phyloP scores from a whole-genome alignment of 2,888 invertebrate genomes.

The Tiphia femorata region DNA sequence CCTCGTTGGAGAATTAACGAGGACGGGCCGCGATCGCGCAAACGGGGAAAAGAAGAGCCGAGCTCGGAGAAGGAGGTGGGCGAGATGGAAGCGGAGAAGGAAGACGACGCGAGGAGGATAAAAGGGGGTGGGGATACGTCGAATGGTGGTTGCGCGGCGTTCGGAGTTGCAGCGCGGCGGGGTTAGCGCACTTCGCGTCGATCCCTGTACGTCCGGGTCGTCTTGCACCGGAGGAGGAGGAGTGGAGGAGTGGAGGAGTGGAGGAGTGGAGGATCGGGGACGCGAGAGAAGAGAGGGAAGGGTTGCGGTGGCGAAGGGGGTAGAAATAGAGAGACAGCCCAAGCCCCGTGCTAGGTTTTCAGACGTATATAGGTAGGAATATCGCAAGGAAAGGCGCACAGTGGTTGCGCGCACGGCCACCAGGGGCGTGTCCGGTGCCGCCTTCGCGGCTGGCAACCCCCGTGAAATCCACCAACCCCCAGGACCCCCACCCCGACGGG shows the following conservation, averaged over 20 bases:
- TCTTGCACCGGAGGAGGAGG: constrained; percentile 24
- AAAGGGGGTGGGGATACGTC: constrained; percentile 7
- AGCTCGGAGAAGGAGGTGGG: not conserved
- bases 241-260: constrained; percentile 8
- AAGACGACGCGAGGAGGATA: not conserved
- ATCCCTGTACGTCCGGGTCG: constrained; percentile 36
- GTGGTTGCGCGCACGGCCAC: constrained; percentile 63
- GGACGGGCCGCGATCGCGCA: no score
- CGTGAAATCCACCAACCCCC: constrained; percentile 58
- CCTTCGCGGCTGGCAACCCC: constrained; percentile 57
- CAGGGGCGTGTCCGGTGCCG: constrained; percentile 67
- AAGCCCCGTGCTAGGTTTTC: constrained; percentile 45
- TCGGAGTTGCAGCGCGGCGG: constrained; percentile 35
- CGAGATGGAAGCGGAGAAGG: constrained; percentile 6
- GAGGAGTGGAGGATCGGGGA: constrained; percentile 7
- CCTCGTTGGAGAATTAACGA: not conserved
- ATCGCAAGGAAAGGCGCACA: constrained; percentile 59
- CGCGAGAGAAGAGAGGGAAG: not conserved
- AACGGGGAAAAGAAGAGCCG: no score
- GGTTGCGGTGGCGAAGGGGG: constrained; percentile 31
- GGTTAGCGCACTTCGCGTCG: constrained; percentile 39
- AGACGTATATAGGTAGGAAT: constrained; percentile 49
- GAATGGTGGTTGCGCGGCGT: constrained; percentile 33
- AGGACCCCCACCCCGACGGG: constrained; percentile 44
- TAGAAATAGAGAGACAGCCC: constrained; percentile 48